Evolutionary conservation across 2,113 vertebrate genomes (phyloP), one percentile per base, ranked within the genome.

Genomic region (Arothron firmamentum): DNA sequence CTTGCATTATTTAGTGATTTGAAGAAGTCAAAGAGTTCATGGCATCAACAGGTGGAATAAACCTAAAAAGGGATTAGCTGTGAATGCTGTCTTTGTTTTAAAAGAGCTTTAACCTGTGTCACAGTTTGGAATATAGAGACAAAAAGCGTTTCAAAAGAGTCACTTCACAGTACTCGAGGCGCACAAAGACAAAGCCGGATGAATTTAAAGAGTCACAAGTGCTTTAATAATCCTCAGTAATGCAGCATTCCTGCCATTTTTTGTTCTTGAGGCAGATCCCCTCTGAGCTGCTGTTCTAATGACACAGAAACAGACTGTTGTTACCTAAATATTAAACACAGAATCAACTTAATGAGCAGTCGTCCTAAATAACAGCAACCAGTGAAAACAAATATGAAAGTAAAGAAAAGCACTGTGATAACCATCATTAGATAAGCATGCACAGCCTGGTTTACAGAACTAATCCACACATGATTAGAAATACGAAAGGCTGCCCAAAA

Each of bases 121-220:
- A 60, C 68, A 34, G 55, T 67, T 80, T 56, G 65, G 59, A 77
- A 45, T 68, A 74, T 60, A 78, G 18, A 11, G 57, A 81, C 53
- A 79, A 72, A 75, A 70, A 79, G 76, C 77, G 62, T 59, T 60
- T 48, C 52, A 52, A 19, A 75, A 62, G 72, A 81, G 71, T 84
- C 18, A 79, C 75, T 84, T 74, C 74, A 56, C 68, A 75, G 58
- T 79, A 55, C 45, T 52, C 13, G 48, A 23, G 62, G 25, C 34
- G 15, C 56, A 49, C 17, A n/a, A 58, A 63, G 77, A 74, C 82
- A 85, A 90, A 90, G 75, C 87, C 75, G 86, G 87, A 88, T 88
- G 65, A 90, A 89, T 78, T 85, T 87, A 87, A 67, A 62, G 78
- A 89, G 87, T 90, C 89, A 89, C 88, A 87, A 88, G 90, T 52